These are phyloP conservation scores for Hydrozoanthus gracilis DNA, from an alignment of 92 coral and sea anemone species.

Conservation along the genomic window DNA sequence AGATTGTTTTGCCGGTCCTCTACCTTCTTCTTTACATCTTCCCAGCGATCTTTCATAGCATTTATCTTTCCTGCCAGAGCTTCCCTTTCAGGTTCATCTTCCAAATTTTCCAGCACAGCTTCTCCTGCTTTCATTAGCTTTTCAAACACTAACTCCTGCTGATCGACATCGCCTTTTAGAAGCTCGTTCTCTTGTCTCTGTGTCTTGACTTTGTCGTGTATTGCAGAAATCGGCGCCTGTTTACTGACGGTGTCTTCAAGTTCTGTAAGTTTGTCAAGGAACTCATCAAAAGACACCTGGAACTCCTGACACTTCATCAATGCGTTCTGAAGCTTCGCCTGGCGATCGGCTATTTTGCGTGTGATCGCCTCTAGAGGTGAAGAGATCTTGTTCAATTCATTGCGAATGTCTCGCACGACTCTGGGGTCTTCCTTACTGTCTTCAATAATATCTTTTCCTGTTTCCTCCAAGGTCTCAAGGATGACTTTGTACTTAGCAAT, in stretches of 20 bases:
- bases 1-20: slow-evolving; percentile 78
- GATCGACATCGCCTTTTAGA: slow-evolving; percentile 67
- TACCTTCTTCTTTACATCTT: slow-evolving; percentile 67
- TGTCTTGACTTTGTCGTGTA: slow-evolving; percentile 78
- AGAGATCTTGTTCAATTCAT: slow-evolving; percentile 86
- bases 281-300: slow-evolving; percentile 90
- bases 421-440: slow-evolving; percentile 87
- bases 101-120: slow-evolving; percentile 82
- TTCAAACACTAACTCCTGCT: slow-evolving; percentile 80
- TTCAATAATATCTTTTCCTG: slow-evolving; percentile 85
- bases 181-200: slow-evolving; percentile 88
- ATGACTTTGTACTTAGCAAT: slow-evolving; percentile 75
- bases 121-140: slow-evolving; percentile 87
- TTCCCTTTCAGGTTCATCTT: slow-evolving; percentile 87
- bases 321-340: slow-evolving; percentile 91
- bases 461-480: slow-evolving; percentile 82
- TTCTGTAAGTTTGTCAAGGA: slow-evolving; percentile 75
- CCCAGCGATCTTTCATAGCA: slow-evolving; percentile 80
- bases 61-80: slow-evolving; percentile 74
- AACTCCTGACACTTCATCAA: slow-evolving; percentile 93
- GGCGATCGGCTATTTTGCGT: slow-evolving; percentile 91
- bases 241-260: slow-evolving; percentile 65
- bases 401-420: slow-evolving; percentile 93
- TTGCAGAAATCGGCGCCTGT: slow-evolving; percentile 89
- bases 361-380: slow-evolving; percentile 85